Evolutionary conservation across 2,888 invertebrate genomes (phyloP), one percentile per base, ranked within the genome.

Genomic region (Lasioglossum pauxillum): DNA sequence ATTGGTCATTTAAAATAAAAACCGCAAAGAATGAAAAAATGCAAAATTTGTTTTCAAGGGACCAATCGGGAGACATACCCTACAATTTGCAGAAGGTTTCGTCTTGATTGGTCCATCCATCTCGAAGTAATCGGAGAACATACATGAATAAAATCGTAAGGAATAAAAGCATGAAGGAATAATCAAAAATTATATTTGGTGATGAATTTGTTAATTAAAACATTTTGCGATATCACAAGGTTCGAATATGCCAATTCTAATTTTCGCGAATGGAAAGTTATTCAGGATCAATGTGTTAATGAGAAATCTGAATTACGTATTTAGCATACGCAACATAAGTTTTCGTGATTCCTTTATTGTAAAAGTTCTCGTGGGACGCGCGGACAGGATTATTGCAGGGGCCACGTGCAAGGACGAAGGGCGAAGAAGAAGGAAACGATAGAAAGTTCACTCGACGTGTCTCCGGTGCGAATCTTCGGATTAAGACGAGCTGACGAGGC

Each of bases 391-490:
- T 88, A 83, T 83, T 75, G 74, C 86, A 91, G 89, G 90, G 91
- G 92, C 89, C 93, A 92, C 85, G 86, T 89, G 90, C 92, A 91
- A 91, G 86, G 60, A 80, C 73, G 79, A 81, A 71, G 84, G 53
- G 44, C 57, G 82, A 86, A 74, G 81, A 89, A 78, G 82, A 89
- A 72, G 88, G 81, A 84, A 88, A 82, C 83, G 88, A 82, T 86
- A 81, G 86, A 88, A 87, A 80, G 86, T 78, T 81, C 85, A 71
- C 86, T 80, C 84, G 87, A 88, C 92, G 92, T 91, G 92, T 91
- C 88, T 85, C 86, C 85, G 89, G 82, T 88, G 92, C 90, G 91
- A 91, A 91, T 93, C 91, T 91, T 85, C 87, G 91, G 93, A 93
- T 93, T 93, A 92, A 93, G 91, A 90, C 85, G 91, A 90, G 87